A percentile compares a stretch with the other conserved stretches of the same genome.
phyloP scores from a whole-genome alignment of 2,797 vertebrate genomes.

The Gymnoscopelus microlampas region DNA sequence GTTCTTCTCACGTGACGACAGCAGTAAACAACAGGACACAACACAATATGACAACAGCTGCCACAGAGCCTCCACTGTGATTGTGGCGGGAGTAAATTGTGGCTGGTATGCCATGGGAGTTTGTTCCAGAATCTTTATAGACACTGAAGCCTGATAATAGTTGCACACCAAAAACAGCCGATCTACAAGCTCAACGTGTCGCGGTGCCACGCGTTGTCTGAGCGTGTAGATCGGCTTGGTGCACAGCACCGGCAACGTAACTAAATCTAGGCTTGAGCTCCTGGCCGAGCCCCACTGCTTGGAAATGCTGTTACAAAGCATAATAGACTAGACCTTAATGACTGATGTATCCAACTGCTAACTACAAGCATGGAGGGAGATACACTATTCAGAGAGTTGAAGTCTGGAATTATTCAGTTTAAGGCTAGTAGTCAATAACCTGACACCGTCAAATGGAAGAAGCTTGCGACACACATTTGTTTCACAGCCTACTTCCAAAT shows the following conservation, averaged over 20 bases:
- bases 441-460: too few relatives aligned
- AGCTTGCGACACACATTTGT: too few relatives aligned
- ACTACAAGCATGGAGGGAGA: slow-evolving; percentile 19
- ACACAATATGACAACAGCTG: not conserved
- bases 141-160: not conserved
- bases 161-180: too few relatives aligned
- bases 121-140: slow-evolving; percentile 28
- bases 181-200: too few relatives aligned
- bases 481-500: too few relatives aligned
- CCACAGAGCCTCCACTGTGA: slow-evolving; percentile 12
- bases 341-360: slow-evolving; percentile 39
- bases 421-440: too few relatives aligned
- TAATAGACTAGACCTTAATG: slow-evolving; percentile 18
- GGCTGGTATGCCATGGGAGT: slow-evolving; percentile 7
- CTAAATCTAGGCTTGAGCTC: slow-evolving; percentile 9
- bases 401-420: not conserved
- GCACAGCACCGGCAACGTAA: too few relatives aligned
- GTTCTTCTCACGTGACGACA: not conserved
- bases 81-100: slow-evolving; percentile 12
- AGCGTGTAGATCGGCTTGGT: too few relatives aligned
- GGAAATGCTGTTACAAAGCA: slow-evolving; percentile 33
- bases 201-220: too few relatives aligned
- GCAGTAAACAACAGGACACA: not conserved
- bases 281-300: slow-evolving; percentile 28
- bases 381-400: slow-evolving; percentile 18